phyloP scores from a whole-genome alignment of 2,888 invertebrate genomes.

The Conchocele bisecta region DNA sequence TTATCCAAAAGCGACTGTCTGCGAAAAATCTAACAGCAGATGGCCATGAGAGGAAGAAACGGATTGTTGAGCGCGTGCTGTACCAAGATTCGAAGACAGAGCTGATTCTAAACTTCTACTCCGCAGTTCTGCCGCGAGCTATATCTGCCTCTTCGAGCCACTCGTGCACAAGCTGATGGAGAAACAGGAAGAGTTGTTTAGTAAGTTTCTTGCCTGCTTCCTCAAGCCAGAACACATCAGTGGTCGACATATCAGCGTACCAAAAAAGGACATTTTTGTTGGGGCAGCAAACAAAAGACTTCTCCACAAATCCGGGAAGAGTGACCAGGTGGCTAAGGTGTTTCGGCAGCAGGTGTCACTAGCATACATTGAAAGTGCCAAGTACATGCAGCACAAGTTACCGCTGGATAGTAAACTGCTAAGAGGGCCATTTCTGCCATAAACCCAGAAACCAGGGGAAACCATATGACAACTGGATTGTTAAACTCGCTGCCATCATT shows the following conservation, averaged over 20 bases:
- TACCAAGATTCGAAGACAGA: background rate
- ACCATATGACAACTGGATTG: constrained; percentile 15
- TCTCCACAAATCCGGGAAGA: background rate
- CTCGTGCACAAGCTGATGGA: constrained; percentile 16
- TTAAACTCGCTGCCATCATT: constrained; percentile 31
- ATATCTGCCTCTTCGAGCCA: constrained; percentile 15
- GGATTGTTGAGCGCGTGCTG: constrained; percentile 9
- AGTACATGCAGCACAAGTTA: constrained; percentile 45
- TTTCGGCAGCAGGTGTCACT: constrained; percentile 8
- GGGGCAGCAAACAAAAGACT: background rate
- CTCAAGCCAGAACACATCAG: constrained; percentile 24
- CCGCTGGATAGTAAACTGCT: constrained; percentile 46
- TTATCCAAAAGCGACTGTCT: background rate
- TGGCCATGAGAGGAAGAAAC: constrained; percentile 9
- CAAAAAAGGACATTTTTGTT: constrained; percentile 6
- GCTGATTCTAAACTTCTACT: constrained; percentile 16
- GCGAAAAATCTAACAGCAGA: constrained; percentile 24
- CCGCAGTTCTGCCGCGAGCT: background rate
- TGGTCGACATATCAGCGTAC: too few relatives aligned
- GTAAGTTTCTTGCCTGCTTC: constrained; percentile 24
- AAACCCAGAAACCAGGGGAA: constrained; percentile 37
- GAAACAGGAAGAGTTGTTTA: constrained; percentile 19
- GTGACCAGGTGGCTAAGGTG: background rate
- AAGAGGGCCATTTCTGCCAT: constrained; percentile 37
- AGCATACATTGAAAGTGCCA: constrained; percentile 35